Evolutionary conservation across 2,888 invertebrate species (phyloP).

Genomic region (Papilio elwesi): DNA sequence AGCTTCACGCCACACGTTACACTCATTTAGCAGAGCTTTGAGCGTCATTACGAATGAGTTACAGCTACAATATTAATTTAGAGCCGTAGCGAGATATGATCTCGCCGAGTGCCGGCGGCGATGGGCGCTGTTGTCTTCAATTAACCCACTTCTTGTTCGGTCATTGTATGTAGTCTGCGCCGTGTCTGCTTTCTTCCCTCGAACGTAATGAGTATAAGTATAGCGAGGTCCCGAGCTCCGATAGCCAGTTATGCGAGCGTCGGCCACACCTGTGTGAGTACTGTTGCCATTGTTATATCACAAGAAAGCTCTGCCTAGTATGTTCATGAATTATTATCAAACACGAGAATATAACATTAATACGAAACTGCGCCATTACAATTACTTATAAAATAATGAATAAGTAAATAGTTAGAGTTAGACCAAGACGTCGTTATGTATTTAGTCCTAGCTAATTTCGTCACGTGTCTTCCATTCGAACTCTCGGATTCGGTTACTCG

Average conservation of each 20-base stretch:
- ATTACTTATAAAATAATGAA: neutral
- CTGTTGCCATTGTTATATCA: slow-evolving; percentile 37
- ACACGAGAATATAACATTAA: neutral
- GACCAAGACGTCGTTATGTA: no score
- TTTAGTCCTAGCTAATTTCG: no score
- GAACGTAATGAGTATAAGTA: slow-evolving; percentile 67
- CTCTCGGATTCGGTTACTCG: no score
- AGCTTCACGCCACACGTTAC: slow-evolving; percentile 12
- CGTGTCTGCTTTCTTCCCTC: slow-evolving; percentile 81
- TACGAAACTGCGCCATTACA: neutral
- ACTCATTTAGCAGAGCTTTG: slow-evolving; percentile 27
- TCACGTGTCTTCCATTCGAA: no score
- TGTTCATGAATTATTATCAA: neutral
- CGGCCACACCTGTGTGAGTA: slow-evolving; percentile 50
- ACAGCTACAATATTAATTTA: slow-evolving; percentile 49
- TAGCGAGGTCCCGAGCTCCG: slow-evolving; percentile 65
- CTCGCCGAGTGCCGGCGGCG: slow-evolving; percentile 64
- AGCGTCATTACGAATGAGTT: slow-evolving; percentile 33
- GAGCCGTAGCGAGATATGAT: slow-evolving; percentile 65
- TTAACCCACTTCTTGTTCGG: slow-evolving; percentile 76
- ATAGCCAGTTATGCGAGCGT: slow-evolving; percentile 68
- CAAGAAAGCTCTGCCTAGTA: neutral
- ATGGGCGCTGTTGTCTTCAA: slow-evolving; percentile 75
- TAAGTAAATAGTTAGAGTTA: no score
- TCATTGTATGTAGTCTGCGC: slow-evolving; percentile 77